Percentiles rank a stretch among this genome's conserved stretches.
Conservation (phyloP, 2,888 invertebrate species). For the Noctua janthina region DNA sequence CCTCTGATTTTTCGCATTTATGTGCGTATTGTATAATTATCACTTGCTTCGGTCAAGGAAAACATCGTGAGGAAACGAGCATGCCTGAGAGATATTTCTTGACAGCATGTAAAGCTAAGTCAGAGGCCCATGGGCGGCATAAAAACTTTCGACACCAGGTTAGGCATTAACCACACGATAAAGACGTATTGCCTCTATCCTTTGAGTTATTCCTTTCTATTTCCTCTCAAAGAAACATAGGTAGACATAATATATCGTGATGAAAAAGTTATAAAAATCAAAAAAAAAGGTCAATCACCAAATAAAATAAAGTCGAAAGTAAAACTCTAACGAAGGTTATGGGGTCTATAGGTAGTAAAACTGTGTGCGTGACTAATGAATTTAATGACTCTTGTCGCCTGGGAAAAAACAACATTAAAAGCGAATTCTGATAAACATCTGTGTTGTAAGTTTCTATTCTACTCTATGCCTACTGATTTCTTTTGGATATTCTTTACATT, state of each 20-base stretch:
- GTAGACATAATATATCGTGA: background rate
- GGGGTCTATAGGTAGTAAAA: conserved; percentile 34
- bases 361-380: conserved; percentile 61
- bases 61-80: no score
- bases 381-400: conserved; percentile 63
- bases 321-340: conserved; percentile 46
- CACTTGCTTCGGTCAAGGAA: no score
- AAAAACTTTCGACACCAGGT: no score
- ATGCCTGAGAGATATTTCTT: no score
- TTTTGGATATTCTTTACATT: conserved; percentile 35
- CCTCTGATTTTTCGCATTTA: no score
- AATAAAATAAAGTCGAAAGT: conserved; percentile 44
- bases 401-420: conserved; percentile 60
- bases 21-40: no score
- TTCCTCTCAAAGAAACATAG: background rate
- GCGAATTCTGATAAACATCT: conserved; percentile 59
- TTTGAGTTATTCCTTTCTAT: background rate
- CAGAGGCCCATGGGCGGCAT: no score
- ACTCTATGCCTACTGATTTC: conserved; percentile 40
- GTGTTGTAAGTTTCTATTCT: conserved; percentile 52
- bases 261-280: conserved; percentile 5
- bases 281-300: conserved; percentile 38
- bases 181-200: background rate
- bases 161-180: no score
- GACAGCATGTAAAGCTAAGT: no score